Base-by-base conservation (phyloP, 2,888 invertebrate species). In the Iphiclides podalirius region DNA sequence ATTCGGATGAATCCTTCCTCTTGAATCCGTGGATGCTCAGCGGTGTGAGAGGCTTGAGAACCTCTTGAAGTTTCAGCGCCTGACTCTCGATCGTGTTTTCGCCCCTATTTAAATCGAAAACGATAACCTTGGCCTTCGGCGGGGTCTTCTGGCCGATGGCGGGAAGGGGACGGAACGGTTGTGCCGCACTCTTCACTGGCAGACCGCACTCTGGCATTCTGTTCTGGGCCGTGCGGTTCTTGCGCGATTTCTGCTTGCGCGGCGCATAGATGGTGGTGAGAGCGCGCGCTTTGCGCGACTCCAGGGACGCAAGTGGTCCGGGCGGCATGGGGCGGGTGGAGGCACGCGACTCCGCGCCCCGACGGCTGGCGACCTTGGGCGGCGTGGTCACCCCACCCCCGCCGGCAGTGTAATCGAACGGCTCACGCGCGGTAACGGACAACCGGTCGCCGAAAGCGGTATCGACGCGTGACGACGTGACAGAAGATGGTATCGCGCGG, bases 191-290 rank as follows among this genome's bases (percentile, higher is more conserved):
- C 61, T 87, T 86, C 48, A 81, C 60, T 3, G 75, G 69, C 6
- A 80, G 63, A 16, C 85, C 76, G 63, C 78, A 80, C 38, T 86
- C 79, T 36, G 89, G 66, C 89, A 89, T 89, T 51, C 81, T 85
- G 50, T 69, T 62, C 50, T 79, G 77, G 0, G 88, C 85, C 0
- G 87, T 87, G 62, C 70, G 79, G 56, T 81, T 72, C 53, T 80
- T 81, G 9, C 86, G 71, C 6, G 75, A 58, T 59, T 78, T 79
- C 28, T 71, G 62, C 66, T 84, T 88, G 28, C 84, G 75, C 67
- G 86, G 87, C 69, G 85, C 86, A 74, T 88, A 87, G 54, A 87
- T 79, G 15, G 85, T 82, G 16, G 86, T 80, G 43, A 88, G 77
- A 26, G 85, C 85, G 78, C 87, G 86, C 63, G 75, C 77, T 66